Conservation (phyloP, 2,113 vertebrate genomes). For the Oceanodroma tethys region DNA sequence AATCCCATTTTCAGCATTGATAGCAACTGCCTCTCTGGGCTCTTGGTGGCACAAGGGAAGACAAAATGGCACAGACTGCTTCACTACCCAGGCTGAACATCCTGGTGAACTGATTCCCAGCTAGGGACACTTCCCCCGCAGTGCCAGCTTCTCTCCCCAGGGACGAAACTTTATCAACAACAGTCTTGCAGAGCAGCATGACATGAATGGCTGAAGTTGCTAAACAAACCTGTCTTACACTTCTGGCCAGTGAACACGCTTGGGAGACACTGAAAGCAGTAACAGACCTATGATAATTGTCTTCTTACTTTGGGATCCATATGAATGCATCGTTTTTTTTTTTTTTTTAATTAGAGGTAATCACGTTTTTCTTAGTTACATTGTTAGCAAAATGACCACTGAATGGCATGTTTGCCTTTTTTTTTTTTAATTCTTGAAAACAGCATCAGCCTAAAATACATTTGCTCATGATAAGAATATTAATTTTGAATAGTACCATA, state of each 20-base stretch:
- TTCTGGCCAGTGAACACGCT: not conserved
- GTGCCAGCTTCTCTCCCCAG: not conserved
- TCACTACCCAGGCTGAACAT: not conserved
- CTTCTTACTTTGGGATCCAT: not conserved
- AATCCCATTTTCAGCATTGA: not conserved
- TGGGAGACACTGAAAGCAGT: slow-evolving; percentile 13
- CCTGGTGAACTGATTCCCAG: not conserved
- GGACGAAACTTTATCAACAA: not conserved
- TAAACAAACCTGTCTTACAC: slow-evolving; percentile 2
- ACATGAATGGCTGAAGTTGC: not conserved
- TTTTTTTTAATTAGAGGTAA: not conserved
- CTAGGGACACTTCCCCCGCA: not conserved
- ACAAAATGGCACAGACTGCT: not conserved
- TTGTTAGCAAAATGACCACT: not conserved
- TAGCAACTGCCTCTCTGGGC: not conserved
- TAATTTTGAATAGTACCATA: not conserved
- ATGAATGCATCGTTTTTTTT: not conserved
- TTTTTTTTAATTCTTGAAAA: not conserved
- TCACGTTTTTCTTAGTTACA: not conserved
- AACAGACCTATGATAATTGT: not conserved
- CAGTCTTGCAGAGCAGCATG: not conserved
- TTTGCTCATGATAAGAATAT: not conserved
- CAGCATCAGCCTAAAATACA: not conserved
- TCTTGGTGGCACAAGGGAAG: not conserved
- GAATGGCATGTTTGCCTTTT: not conserved